Evolutionary conservation across 2,113 vertebrate genomes (phyloP).

Genomic region (Sebastes schlegelii): DNA sequence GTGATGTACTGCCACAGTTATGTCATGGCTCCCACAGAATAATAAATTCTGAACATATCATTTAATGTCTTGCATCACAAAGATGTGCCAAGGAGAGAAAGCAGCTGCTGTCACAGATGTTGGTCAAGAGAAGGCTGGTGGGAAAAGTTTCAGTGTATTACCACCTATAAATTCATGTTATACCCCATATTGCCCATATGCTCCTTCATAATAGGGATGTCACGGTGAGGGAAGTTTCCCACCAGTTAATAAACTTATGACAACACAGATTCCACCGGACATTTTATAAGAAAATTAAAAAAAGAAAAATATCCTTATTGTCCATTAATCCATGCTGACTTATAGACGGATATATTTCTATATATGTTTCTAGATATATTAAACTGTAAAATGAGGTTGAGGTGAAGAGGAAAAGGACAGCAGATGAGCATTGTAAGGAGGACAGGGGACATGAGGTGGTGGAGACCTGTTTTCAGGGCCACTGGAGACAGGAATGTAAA

Average conservation of each 20-base stretch:
- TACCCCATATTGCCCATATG: neutral
- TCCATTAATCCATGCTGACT: neutral
- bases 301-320: neutral
- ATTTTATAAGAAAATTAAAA: too few species aligned
- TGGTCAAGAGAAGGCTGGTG: neutral
- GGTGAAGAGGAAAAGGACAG: neutral
- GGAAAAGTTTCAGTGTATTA: neutral
- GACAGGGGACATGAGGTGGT: slow-evolving; percentile 23
- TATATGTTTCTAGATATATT: too few species aligned
- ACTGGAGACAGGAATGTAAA: slow-evolving; percentile 44
- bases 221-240: too few species aligned
- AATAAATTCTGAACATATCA: neutral
- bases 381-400: neutral
- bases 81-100: neutral
- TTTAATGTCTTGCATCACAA: neutral
- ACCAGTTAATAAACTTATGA: too few species aligned
- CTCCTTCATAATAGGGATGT: too few species aligned
- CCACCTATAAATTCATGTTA: neutral
- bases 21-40: slow-evolving; percentile 15
- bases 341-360: neutral
- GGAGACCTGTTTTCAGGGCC: slow-evolving; percentile 52
- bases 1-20: slow-evolving; percentile 8
- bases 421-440: neutral
- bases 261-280: too few species aligned
- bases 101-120: neutral